Evolutionary conservation across 2,888 invertebrate species (phyloP).

Genomic region (Noctuana brunneofusca): DNA sequence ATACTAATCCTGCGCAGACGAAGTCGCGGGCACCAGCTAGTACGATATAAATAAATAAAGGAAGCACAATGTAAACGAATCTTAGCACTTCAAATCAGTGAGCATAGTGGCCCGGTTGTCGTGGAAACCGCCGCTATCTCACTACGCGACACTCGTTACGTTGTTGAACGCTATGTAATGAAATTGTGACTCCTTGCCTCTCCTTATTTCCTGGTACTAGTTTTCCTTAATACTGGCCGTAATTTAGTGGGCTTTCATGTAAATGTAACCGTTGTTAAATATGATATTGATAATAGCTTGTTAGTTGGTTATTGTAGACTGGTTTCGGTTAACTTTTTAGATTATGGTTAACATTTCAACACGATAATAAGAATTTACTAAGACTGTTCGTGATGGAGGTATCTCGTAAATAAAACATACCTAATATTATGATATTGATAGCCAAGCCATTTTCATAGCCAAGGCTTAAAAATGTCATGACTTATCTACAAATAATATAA

Average conservation of each 20-base stretch:
- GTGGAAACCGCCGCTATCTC: conserved; percentile 20
- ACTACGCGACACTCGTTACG: conserved; percentile 23
- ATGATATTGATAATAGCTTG: conserved; percentile 21
- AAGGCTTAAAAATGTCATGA: background rate
- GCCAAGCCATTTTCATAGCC: no score
- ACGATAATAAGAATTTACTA: no score
- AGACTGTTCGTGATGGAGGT: no score
- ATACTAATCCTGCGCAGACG: no score
- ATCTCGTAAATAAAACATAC: no score
- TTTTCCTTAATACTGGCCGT: conserved; percentile 22
- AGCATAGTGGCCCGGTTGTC: conserved; percentile 12
- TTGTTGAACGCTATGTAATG: conserved; percentile 29
- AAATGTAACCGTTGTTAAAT: conserved; percentile 26
- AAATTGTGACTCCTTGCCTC: conserved; percentile 29
- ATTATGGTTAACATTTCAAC: background rate
- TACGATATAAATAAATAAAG: background rate
- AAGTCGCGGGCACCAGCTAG: no score
- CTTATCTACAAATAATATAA: background rate
- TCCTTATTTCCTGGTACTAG: conserved; percentile 33
- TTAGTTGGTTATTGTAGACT: conserved; percentile 9
- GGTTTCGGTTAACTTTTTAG: background rate
- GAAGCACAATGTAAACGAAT: background rate
- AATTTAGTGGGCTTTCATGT: conserved; percentile 25
- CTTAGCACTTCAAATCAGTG: conserved; percentile 6
- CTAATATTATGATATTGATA: no score